These are phyloP conservation scores for Chelon auratus DNA, from an alignment of 2,797 vertebrate species.

Conservation along the genomic window DNA sequence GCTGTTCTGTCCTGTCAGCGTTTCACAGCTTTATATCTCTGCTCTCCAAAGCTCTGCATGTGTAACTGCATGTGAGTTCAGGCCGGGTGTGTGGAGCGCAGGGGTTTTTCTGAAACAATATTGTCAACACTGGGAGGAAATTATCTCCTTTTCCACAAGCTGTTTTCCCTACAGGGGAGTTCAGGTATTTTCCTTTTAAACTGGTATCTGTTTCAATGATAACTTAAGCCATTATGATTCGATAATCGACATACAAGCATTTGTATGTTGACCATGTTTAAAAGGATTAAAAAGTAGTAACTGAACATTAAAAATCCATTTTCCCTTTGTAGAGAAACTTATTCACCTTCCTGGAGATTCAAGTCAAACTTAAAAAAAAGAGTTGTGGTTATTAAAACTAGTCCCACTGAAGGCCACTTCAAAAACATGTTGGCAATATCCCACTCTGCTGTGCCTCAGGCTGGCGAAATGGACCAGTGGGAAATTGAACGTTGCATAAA, in stretches of 20 bases:
- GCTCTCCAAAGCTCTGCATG: conserved; percentile 18
- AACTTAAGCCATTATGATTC: neutral
- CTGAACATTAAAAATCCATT: too few species aligned
- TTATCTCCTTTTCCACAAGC: neutral
- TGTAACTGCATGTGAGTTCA: conserved; percentile 11
- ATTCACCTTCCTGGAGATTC: too few species aligned
- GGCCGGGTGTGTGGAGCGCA: conserved; percentile 20
- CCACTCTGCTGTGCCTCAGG: too few species aligned
- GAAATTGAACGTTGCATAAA: too few species aligned
- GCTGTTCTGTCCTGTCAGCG: conserved; percentile 70
- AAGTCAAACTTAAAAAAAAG: too few species aligned
- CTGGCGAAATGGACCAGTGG: too few species aligned
- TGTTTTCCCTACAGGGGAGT: neutral
- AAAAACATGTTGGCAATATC: too few species aligned
- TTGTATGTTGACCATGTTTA: neutral
- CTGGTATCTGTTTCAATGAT: neutral
- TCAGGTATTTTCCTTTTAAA: conserved; percentile 14
- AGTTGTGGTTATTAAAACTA: too few species aligned
- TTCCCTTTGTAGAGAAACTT: too few species aligned
- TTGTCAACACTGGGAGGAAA: conserved; percentile 7
- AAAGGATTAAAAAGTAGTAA: neutral
- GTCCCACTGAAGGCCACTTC: too few species aligned
- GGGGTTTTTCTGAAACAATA: conserved; percentile 56
- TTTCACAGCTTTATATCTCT: conserved; percentile 68
- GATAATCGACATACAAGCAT: neutral